Evolutionary conservation across 1,140 invertebrate genomes (phyloP).

Genomic region (Pogonomyrmex californicus): DNA sequence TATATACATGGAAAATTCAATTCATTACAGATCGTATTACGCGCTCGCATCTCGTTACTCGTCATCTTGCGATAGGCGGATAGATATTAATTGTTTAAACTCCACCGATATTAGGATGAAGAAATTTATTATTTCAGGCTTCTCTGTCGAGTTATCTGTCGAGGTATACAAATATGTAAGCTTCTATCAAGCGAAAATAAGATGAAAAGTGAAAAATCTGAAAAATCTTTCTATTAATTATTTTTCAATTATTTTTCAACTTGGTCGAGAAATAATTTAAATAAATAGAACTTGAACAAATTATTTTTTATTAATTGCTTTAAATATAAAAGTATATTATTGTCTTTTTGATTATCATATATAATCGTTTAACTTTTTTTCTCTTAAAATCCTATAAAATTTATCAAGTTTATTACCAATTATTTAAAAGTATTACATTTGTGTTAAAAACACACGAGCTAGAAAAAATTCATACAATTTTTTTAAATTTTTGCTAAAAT

Average conservation of each 20-base stretch:
- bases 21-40: constrained; percentile 46
- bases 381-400: background rate
- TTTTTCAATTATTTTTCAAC: background rate
- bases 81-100: constrained; percentile 47
- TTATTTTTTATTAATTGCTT: background rate
- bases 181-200: background rate
- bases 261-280: background rate
- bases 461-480: background rate
- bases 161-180: background rate
- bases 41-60: constrained; percentile 14
- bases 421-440: background rate
- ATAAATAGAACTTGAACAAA: background rate
- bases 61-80: background rate
- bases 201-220: background rate
- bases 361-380: background rate
- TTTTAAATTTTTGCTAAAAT: background rate
- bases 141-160: background rate
- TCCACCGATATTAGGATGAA: background rate
- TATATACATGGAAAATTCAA: constrained; percentile 33
- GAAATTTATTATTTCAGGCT: constrained; percentile 1
- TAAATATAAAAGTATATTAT: background rate
- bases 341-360: background rate
- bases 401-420: background rate
- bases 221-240: background rate
- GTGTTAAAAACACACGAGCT: background rate